Base-by-base conservation (phyloP, 2,888 invertebrate species). In the Diplazon laetatorius region DNA sequence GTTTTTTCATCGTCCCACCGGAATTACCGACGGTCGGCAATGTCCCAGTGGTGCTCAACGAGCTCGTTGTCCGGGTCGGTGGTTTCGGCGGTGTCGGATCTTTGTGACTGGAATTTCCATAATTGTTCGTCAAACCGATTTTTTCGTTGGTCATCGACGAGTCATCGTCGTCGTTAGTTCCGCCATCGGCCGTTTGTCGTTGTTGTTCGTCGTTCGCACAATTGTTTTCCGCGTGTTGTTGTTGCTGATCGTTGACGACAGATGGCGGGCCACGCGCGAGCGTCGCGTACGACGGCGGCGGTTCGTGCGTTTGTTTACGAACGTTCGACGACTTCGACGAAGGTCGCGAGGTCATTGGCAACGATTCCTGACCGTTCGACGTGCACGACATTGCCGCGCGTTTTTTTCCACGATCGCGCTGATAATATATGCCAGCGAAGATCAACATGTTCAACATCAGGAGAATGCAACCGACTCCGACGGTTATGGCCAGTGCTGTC, bases 341-440 rank as follows among this genome's bases (percentile, higher is more conserved):
- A 20, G 91, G 89, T 39, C 92, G 90, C 10, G 92, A 60, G 6
- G 92, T 89, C 89, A 91, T 88, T 12, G 89, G 85, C 20, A 90
- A 55, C n/a, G 89, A 83, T 86, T 92, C 84, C 84, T 92, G 88
- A n/a, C 86, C 88, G 66, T 88, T 88, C 50, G 82, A 63, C 16
- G 87, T 82, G 65, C 87, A 88, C 35, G 87, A 87, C 85, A 87
- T 88, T 8, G 86, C 87, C 6, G 88, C 88, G 39, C 88, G 84
- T 74, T 91, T 89, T 74, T 90, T 90, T 72, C 94, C 93, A 1
- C 94, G 92, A 39, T 94, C 94, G n/a, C 95, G 91, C 87, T 95
- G 95, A 83, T 95, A 93, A 88, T 95, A 95, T 85, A 95, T 95
- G 1, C 95, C 96, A 1, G 96, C 95, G 87, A 95, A 96, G 82